These are phyloP conservation scores for Oreochromis niloticus DNA, from an alignment of 2,113 vertebrate species.

Conservation along the genomic window DNA sequence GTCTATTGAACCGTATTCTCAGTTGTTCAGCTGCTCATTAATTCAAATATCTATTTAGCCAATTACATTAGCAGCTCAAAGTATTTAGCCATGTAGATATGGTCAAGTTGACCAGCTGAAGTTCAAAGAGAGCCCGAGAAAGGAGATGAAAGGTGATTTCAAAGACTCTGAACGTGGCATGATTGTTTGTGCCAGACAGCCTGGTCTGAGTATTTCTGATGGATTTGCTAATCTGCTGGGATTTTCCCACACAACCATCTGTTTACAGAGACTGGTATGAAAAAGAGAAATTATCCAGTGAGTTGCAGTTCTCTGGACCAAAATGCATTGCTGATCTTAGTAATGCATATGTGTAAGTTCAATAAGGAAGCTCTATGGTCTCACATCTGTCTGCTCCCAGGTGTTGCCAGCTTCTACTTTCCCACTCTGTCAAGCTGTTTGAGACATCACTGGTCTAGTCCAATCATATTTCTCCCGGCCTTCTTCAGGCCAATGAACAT, in stretches of 20 bases:
- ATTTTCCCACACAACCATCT: not conserved
- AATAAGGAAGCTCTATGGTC: not conserved
- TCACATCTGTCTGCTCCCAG: not conserved
- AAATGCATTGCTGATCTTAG: not conserved
- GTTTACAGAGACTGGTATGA: not conserved
- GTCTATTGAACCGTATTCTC: not conserved
- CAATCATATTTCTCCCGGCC: not conserved
- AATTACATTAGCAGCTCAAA: not conserved
- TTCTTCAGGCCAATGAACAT: not conserved
- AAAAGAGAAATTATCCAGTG: not conserved
- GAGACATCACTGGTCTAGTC: not conserved
- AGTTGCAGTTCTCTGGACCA: not conserved
- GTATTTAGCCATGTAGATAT: not conserved
- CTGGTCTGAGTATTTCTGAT: not conserved
- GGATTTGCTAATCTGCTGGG: not conserved
- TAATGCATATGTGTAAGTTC: not conserved
- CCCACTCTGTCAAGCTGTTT: not conserved
- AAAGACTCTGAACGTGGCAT: not conserved
- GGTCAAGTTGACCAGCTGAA: not conserved
- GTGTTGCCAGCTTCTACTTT: not conserved
- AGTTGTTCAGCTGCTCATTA: not conserved
- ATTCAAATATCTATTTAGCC: not conserved
- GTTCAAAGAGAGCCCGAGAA: not conserved
- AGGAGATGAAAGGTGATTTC: not conserved
- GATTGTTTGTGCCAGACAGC: not conserved